phyloP scores from a whole-genome alignment of 2,797 vertebrate genomes.

The Margarornis squamiger region DNA sequence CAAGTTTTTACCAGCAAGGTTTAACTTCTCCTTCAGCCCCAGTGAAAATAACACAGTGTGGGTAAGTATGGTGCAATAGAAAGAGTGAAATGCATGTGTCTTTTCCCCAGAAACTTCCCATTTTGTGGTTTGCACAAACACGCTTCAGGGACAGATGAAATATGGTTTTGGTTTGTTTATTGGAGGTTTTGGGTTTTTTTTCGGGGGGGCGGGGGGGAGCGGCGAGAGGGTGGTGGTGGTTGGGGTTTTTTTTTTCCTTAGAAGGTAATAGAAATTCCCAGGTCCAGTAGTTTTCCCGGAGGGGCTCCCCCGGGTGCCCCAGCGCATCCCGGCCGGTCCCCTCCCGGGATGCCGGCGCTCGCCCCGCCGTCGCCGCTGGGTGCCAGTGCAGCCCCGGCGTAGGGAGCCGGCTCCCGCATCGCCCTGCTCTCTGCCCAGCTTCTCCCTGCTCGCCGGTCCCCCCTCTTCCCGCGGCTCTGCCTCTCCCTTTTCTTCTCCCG shows the following conservation, averaged over 20 bases:
- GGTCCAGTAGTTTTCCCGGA: rapidly evolving
- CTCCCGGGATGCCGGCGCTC: background rate
- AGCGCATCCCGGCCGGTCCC: too few species aligned
- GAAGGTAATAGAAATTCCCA: rapidly evolving
- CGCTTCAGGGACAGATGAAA: rapidly evolving
- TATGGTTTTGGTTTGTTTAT: background rate
- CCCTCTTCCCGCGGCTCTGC: background rate
- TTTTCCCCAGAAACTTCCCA: background rate
- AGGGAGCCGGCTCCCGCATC: background rate
- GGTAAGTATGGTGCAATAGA: too few species aligned
- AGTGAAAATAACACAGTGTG: background rate
- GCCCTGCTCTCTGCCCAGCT: background rate
- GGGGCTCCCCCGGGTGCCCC: rapidly evolving
- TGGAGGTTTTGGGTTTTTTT: background rate
- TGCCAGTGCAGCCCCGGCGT: conserved; percentile 51
- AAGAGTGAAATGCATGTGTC: rapidly evolving
- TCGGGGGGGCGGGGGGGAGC: too few species aligned
- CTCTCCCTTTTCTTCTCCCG: background rate
- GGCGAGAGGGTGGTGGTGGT: background rate
- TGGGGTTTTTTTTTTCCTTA: rapidly evolving
- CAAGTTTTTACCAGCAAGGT: background rate
- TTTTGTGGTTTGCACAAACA: background rate
- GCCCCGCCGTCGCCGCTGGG: conserved; percentile 53
- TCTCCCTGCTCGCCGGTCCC: background rate
- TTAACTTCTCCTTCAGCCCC: background rate